Conservation (phyloP, 2,113 vertebrate species). For the Rhinogobius similis region DNA sequence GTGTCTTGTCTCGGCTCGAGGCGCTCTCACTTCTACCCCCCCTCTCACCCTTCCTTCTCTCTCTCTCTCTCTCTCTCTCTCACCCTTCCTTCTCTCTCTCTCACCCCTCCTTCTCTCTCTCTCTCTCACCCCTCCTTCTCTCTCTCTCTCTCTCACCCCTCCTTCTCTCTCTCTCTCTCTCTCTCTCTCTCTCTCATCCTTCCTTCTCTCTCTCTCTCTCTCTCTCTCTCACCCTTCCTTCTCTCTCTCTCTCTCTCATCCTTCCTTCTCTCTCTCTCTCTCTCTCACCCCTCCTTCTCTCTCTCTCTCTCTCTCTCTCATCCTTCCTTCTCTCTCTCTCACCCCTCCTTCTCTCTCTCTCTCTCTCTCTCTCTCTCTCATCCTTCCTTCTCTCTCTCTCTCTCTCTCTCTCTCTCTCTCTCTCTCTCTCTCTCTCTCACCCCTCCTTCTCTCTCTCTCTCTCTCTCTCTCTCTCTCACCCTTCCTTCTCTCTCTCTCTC, state of each 20-base stretch:
- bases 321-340: background rate
- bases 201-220: background rate
- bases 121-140: background rate
- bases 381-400: too few relatives aligned
- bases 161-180: background rate
- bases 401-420: too few relatives aligned
- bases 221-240: background rate
- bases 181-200: background rate
- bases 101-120: background rate
- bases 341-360: too few relatives aligned
- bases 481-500: background rate
- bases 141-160: too few relatives aligned
- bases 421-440: background rate
- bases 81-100: background rate
- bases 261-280: background rate
- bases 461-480: background rate
- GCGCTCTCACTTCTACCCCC: background rate
- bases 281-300: background rate
- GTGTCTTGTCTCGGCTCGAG: conserved; percentile 36
- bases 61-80: background rate
- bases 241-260: too few relatives aligned
- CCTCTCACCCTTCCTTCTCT: background rate
- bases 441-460: background rate
- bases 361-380: too few relatives aligned
- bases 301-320: too few relatives aligned